Conservation (phyloP, 2,113 vertebrate species). For the Saccopteryx bilineata region DNA sequence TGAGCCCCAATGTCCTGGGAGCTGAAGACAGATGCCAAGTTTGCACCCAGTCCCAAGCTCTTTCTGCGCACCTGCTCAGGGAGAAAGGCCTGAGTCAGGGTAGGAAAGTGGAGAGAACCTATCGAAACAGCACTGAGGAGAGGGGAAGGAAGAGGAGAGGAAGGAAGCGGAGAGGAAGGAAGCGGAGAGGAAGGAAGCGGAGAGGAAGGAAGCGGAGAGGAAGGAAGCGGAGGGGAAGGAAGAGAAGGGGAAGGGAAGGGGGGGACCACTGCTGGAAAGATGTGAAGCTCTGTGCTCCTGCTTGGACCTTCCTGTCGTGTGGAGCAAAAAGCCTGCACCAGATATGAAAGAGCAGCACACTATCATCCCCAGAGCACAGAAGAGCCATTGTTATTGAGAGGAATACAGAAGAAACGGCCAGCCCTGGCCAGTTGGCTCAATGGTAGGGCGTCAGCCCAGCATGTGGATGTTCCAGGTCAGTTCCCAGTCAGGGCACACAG, state of each 20-base stretch:
- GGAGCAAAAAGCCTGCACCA: background rate
- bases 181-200: too few relatives aligned
- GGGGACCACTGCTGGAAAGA: background rate
- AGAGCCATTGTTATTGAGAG: rapidly evolving
- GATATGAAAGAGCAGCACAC: background rate
- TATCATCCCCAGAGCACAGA: rapidly evolving
- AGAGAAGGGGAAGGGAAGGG: too few relatives aligned
- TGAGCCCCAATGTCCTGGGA: background rate
- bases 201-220: too few relatives aligned
- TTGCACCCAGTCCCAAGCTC: too few relatives aligned
- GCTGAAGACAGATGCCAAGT: background rate
- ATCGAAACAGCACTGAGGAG: background rate
- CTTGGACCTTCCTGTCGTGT: background rate
- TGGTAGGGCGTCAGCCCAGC: too few relatives aligned
- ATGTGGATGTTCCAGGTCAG: too few relatives aligned
- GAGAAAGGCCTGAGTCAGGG: background rate
- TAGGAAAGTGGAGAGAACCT: background rate
- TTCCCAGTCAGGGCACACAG: too few relatives aligned
- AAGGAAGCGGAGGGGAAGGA: too few relatives aligned
- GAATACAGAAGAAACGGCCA: background rate
- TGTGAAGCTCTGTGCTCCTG: background rate
- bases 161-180: too few relatives aligned
- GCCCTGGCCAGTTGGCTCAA: too few relatives aligned
- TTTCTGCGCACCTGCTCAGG: background rate
- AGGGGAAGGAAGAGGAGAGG: too few relatives aligned